Percentiles rank a stretch among this genome's conserved stretches.
Conservation (phyloP, 2,113 vertebrate genomes). For the Ictalurus punctatus region DNA sequence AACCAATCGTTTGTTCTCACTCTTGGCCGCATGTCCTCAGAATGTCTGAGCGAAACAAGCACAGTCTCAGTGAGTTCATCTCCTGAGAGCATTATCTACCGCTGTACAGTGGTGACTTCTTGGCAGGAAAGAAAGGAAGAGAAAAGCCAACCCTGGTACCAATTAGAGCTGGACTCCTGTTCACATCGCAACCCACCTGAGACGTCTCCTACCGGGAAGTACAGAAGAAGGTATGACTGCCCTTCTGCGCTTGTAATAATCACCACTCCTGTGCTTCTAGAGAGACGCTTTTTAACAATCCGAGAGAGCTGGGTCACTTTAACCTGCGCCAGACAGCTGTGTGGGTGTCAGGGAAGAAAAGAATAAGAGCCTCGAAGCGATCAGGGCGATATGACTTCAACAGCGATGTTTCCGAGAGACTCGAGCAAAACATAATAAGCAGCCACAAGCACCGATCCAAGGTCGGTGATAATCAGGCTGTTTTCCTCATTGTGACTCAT, state of each 20-base stretch:
- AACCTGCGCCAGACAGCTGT: constrained; percentile 3
- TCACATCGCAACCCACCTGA: constrained; percentile 13
- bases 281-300: constrained; percentile 29
- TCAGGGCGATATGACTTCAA: background rate
- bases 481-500: background rate
- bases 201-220: constrained; percentile 18
- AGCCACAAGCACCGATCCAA: constrained; percentile 1
- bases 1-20: background rate
- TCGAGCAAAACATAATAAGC: background rate
- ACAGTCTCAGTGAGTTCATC: background rate
- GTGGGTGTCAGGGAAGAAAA: background rate
- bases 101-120: background rate
- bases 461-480: background rate
- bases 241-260: constrained; percentile 40
- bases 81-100: background rate
- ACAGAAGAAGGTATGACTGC: constrained; percentile 35
- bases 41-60: background rate
- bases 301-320: constrained; percentile 29
- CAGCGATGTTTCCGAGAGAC: background rate
- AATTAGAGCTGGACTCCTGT: constrained; percentile 43
- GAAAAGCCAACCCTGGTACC: constrained; percentile 24
- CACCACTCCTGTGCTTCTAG: constrained; percentile 19
- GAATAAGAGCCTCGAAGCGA: background rate
- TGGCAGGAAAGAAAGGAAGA: constrained; percentile 4
- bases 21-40: background rate